phyloP scores from a whole-genome alignment of 2,797 vertebrate genomes.

The Ctenopoma kingsleyae region DNA sequence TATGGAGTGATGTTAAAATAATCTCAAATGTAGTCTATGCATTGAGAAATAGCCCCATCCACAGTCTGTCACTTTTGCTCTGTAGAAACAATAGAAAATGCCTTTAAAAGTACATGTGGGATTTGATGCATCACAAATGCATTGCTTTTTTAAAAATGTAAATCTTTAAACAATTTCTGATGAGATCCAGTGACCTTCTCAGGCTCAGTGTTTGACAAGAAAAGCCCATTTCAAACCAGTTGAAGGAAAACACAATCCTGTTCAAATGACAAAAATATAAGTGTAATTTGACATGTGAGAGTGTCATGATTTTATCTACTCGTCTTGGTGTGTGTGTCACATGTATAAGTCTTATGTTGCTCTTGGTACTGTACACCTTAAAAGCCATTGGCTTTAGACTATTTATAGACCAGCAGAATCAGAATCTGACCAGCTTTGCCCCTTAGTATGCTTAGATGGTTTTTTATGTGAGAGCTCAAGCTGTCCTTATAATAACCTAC shows the following conservation, averaged over 20 bases:
- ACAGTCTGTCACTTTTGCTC: slow-evolving; percentile 32
- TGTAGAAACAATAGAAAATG: slow-evolving; percentile 58
- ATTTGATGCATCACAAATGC: slow-evolving; percentile 12
- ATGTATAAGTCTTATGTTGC: slow-evolving; percentile 67
- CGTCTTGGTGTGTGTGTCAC: slow-evolving; percentile 44
- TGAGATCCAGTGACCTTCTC: background rate
- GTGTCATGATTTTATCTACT: slow-evolving; percentile 34
- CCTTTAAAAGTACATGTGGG: slow-evolving; percentile 12
- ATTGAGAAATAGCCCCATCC: slow-evolving; percentile 7
- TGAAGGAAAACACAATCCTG: slow-evolving; percentile 9
- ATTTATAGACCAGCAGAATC: slow-evolving; percentile 79
- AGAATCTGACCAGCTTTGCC: slow-evolving; percentile 77
- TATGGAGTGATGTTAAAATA: slow-evolving; percentile 8
- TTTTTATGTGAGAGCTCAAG: slow-evolving; percentile 70
- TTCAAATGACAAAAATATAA: slow-evolving; percentile 24
- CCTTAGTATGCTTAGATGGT: slow-evolving; percentile 67
- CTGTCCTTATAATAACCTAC: slow-evolving; percentile 73
- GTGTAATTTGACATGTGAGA: slow-evolving; percentile 29
- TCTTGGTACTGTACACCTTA: slow-evolving; percentile 69
- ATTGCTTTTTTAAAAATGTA: background rate
- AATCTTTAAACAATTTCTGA: background rate
- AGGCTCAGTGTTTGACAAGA: slow-evolving; percentile 25
- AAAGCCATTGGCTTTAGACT: slow-evolving; percentile 71
- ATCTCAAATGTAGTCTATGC: background rate
- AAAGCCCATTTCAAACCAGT: slow-evolving; percentile 20